Evolutionary conservation across 2,113 vertebrate genomes (phyloP).

Genomic region (Rhadina sibilatrix): DNA sequence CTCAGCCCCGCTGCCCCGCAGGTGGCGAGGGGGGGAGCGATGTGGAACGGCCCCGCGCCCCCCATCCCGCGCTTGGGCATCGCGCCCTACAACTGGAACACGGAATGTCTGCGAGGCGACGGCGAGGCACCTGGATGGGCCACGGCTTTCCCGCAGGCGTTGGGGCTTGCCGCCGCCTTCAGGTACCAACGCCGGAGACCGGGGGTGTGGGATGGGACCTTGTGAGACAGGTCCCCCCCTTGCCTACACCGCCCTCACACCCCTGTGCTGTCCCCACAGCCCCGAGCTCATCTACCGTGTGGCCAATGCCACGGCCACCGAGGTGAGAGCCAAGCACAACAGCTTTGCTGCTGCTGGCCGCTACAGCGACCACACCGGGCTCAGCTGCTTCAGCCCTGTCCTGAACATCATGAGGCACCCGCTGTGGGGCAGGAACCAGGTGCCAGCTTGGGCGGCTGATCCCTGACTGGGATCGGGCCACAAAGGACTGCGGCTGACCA

Average conservation of each 20-base stretch:
- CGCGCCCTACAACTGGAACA: conserved; percentile 68
- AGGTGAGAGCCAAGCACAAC: conserved; percentile 60
- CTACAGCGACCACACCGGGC: conserved; percentile 65
- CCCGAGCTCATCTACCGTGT: conserved; percentile 19
- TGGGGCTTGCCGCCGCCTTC: conserved; percentile 35
- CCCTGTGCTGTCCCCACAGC: background rate
- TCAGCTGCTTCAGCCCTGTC: conserved; percentile 73
- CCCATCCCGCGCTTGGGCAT: conserved; percentile 59
- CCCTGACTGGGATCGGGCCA: background rate
- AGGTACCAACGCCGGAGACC: background rate
- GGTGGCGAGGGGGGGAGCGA: conserved; percentile 52
- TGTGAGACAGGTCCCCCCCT: too few relatives aligned
- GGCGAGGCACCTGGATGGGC: conserved; percentile 53
- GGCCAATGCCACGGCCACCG: conserved; percentile 25
- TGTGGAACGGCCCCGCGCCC: conserved; percentile 64
- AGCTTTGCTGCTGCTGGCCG: conserved; percentile 10
- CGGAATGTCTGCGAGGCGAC: conserved; percentile 64
- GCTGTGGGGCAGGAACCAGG: conserved; percentile 71
- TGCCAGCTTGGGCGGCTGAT: background rate
- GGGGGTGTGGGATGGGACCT: background rate
- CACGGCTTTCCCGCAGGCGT: conserved; percentile 30
- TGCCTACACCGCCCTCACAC: fast-evolving
- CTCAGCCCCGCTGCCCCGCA: conserved; percentile 15
- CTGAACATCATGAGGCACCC: conserved; percentile 73
- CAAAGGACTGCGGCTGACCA: fast-evolving